Base-by-base conservation (phyloP, 2,888 invertebrate species). In the Unio pictorum region DNA sequence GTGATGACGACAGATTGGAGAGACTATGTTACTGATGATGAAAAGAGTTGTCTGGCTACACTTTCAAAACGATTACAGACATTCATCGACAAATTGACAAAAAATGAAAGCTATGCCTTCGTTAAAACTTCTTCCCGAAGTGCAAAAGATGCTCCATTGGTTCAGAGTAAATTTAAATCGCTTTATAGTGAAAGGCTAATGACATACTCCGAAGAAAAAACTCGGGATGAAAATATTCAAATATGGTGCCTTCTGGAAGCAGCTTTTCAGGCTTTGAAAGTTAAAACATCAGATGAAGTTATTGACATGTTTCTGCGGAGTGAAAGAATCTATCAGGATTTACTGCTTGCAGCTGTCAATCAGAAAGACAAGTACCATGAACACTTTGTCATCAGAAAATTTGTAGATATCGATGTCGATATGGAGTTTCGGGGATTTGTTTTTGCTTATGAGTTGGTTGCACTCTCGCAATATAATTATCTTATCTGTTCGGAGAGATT, bases 381-480 rank as follows among this genome's bases (percentile, higher is more conserved):
- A 76, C 79, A 85, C 72, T 85, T 85, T 70, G 82, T 86, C 7
- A 75, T 86, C 4, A 69, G 86, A 58, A 69, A 82, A 67, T 86
- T 85, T 74, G 76, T 83, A 15, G 73, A 80, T 60, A 84, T 86
- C 34, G 83, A 84, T 72, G 80, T 85, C 5, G 86, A 86, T 65
- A 84, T 86, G 85, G 86, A 86, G 66, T 86, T 84, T 67, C 76
- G 86, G 58, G 85, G 84, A 17, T 86, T 85, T 80, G 86, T 85
- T 23, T 81, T 64, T 60, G 69, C 78, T 34, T 68, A 76, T 30
- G 67, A 74, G 15, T 71, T 86, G 17, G 77, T 74, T 34, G 85
- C 84, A 3, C 55, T 86, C 17, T 84, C 84, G 11, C 86, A 86
- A 68, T 86, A 86, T 67, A 86, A 85, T 67, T 86, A 85, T 68